These are phyloP conservation scores for Anas platyrhynchos DNA, from an alignment of 2,113 vertebrate genomes.

Conservation along the genomic window DNA sequence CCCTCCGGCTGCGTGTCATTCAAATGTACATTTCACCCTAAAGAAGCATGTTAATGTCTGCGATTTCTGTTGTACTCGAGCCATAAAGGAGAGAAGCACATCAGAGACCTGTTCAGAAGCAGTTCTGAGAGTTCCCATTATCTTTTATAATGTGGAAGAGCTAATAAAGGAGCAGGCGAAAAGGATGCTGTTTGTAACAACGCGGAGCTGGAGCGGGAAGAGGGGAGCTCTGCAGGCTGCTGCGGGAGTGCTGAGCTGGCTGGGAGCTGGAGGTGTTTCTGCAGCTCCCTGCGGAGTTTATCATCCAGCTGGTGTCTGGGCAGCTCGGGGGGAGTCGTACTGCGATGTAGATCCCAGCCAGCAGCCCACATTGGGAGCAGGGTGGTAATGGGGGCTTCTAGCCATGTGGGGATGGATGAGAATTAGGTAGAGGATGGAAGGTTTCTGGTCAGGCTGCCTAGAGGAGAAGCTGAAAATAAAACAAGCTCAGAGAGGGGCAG, in stretches of 20 bases:
- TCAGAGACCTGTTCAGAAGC: constrained; percentile 47
- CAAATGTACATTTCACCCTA: constrained; percentile 66
- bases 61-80: constrained; percentile 57
- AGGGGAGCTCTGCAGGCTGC: background rate
- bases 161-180: constrained; percentile 50
- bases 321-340: background rate
- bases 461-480: background rate
- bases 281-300: background rate
- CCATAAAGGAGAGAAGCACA: constrained; percentile 59
- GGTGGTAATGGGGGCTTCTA: background rate
- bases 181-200: background rate
- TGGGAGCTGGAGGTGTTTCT: background rate
- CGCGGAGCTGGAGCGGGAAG: background rate
- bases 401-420: background rate
- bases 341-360: background rate
- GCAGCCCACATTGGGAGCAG: background rate
- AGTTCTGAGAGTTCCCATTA: constrained; percentile 37
- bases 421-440: background rate
- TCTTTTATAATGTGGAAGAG: constrained; percentile 61
- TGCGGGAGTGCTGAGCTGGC: background rate
- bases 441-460: background rate
- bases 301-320: background rate
- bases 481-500: background rate
- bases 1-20: constrained; percentile 27
- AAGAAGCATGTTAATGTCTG: constrained; percentile 72